Base-by-base conservation (phyloP, 2,797 vertebrate genomes). In the Centroberyx gerrardi region DNA sequence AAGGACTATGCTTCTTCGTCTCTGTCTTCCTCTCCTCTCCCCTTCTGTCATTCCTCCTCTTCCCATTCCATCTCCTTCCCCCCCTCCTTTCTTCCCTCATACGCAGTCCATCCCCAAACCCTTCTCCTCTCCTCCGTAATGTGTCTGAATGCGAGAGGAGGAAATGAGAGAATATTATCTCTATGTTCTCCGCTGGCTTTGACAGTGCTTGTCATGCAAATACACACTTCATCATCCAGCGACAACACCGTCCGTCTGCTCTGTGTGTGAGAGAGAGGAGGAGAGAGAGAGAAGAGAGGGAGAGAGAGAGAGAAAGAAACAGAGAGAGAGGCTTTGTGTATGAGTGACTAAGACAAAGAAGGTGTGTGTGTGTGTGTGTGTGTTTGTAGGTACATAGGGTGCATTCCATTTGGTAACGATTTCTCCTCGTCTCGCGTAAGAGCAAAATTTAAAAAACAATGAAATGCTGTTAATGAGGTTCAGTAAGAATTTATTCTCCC, bases 151-250 rank as follows among this genome's bases (percentile, higher is more conserved):
- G 38, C 52, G 46, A 62, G 56, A 52, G 46, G 46, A 55, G 62
- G 80, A 85, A 85, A 87, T 83, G n/a, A 85, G 4, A 71, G 54
- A 74, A 67, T 69, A 80, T 87, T 83, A 85, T 76, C 56, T 80
- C 31, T 1, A 13, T 10, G 1, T 59, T 65, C 56, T 71, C 18
- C 28, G 27, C 53, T 75, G 61, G 68, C 72, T 76, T 76, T 71
- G 77, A 67, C 64, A 27, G 31, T 18, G n/a, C 68, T 59, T 22
- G 14, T 58, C 15, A 0, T 78, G 77, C 52, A 78, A 75, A 75
- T 62, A 27, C 66, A 72, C 62, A 74, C 55, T 76, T 72, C 56
- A 63, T 54, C 54, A 59, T 52, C 33, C n/a, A 17, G 8, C 42
- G 18, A 51, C 51, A 58, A 33, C 59, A 36, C 18, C 0, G 1